phyloP scores from a whole-genome alignment of 2,888 invertebrate genomes.

The Eristalinus aeneus region DNA sequence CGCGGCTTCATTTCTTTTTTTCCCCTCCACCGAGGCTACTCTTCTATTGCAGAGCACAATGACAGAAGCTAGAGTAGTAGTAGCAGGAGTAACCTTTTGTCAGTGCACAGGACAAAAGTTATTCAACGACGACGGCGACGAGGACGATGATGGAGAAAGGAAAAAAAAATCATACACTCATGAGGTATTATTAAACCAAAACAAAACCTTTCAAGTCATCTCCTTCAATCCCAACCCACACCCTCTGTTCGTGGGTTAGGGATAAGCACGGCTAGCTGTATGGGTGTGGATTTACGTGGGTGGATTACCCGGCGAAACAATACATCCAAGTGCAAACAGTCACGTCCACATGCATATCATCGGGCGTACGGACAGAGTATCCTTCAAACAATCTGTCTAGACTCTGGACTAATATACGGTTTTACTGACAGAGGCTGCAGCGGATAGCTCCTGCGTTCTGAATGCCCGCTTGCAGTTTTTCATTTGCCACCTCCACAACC shows the following conservation, averaged over 20 bases:
- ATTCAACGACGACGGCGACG: conserved; percentile 30
- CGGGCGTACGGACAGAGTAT: conserved; percentile 1
- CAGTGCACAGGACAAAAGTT: conserved; percentile 57
- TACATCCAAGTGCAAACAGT: conserved; percentile 2
- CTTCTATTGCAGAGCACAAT: conserved; percentile 49
- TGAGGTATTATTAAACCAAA: conserved; percentile 62
- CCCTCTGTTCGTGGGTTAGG: neutral
- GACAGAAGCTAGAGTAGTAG: conserved; percentile 59
- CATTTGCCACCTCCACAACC: neutral
- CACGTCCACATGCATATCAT: neutral
- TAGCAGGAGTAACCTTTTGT: conserved; percentile 67
- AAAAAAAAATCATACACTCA: neutral
- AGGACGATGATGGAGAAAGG: neutral
- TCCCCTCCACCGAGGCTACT: neutral
- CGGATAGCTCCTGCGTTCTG: conserved; percentile 11
- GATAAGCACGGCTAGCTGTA: conserved; percentile 11
- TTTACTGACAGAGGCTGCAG: conserved; percentile 37
- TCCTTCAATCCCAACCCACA: conserved; percentile 37
- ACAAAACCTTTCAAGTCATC: conserved; percentile 60
- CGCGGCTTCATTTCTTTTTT: conserved; percentile 13
- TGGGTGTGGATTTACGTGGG: conserved; percentile 28
- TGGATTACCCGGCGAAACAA: conserved; percentile 16
- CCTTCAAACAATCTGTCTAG: conserved; percentile 67
- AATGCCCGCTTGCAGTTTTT: conserved; percentile 52
- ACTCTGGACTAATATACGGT: conserved; percentile 59